Evolutionary conservation across 2,888 invertebrate genomes (phyloP).

Genomic region (Oxytorus armatus): DNA sequence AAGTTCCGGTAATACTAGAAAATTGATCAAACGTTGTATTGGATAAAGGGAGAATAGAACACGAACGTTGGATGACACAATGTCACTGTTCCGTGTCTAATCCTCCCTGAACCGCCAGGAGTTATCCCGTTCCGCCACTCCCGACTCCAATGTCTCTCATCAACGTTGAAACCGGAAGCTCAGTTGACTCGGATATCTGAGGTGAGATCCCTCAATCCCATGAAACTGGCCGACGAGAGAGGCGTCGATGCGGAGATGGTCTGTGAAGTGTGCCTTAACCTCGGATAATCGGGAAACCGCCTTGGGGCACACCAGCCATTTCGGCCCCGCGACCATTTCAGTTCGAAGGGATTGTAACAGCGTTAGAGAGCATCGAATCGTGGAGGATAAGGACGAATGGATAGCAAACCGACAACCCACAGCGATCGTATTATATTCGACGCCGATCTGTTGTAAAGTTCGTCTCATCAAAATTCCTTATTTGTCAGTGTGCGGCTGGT

Average conservation of each 20-base stretch:
- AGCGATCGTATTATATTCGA: conserved; percentile 44
- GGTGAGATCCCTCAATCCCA: conserved; percentile 45
- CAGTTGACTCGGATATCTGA: conserved; percentile 56
- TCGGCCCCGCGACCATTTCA: too few relatives aligned
- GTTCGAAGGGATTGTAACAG: too few relatives aligned
- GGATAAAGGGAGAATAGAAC: background rate
- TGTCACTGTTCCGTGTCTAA: too few relatives aligned
- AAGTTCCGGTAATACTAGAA: background rate
- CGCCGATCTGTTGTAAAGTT: conserved; percentile 34
- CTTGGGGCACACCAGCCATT: conserved; percentile 6
- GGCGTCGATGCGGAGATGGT: conserved; percentile 38
- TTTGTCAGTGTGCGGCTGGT: conserved; percentile 31
- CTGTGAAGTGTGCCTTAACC: conserved; percentile 44
- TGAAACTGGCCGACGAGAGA: conserved; percentile 27
- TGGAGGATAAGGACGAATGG: too few relatives aligned
- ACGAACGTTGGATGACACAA: background rate
- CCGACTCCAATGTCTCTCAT: conserved; percentile 51
- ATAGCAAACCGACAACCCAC: conserved; percentile 44
- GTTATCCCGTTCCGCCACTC: conserved; percentile 23
- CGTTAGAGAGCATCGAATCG: too few relatives aligned
- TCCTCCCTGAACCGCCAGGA: background rate
- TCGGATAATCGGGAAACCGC: conserved; percentile 58
- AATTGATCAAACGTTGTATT: background rate
- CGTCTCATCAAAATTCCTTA: conserved; percentile 46
- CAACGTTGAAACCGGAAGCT: conserved; percentile 65